These are phyloP conservation scores for Papilio polytes DNA, from an alignment of 1,140 invertebrate species.

Conservation along the genomic window DNA sequence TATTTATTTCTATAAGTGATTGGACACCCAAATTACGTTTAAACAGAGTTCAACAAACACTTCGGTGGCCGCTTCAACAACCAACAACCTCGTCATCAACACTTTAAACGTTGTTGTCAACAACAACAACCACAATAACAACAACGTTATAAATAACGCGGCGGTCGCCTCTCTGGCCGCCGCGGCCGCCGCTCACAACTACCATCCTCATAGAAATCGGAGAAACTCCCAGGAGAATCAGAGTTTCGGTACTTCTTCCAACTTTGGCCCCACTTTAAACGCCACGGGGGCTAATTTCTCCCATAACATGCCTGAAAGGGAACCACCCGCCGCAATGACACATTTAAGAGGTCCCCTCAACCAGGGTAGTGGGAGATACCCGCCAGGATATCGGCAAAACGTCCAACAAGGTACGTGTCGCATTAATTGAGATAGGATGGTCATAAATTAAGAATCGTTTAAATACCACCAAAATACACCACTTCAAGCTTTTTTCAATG, in stretches of 20 bases:
- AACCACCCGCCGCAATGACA: constrained; percentile 76
- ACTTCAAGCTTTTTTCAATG: constrained; percentile 65
- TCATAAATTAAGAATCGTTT: constrained; percentile 46
- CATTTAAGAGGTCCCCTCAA: constrained; percentile 78
- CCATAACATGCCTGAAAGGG: constrained; percentile 74
- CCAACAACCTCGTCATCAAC: constrained; percentile 83
- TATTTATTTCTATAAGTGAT: neutral
- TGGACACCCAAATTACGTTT: constrained; percentile 36
- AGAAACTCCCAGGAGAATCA: constrained; percentile 79
- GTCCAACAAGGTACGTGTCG: constrained; percentile 82
- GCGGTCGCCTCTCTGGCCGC: constrained; percentile 79
- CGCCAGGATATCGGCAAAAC: constrained; percentile 79
- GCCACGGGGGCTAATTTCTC: constrained; percentile 73
- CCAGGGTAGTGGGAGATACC: constrained; percentile 72
- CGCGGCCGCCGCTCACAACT: constrained; percentile 78
- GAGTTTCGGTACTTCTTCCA: constrained; percentile 68
- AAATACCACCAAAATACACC: constrained; percentile 70
- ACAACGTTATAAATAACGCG: constrained; percentile 82
- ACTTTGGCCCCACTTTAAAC: constrained; percentile 78
- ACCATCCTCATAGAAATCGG: constrained; percentile 78
- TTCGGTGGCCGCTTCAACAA: constrained; percentile 80
- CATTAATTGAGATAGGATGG: constrained; percentile 77
- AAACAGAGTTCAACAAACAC: constrained; percentile 75
- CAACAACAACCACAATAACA: constrained; percentile 84
- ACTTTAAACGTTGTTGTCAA: constrained; percentile 83